Percentiles rank a stretch among this genome's conserved stretches.
phyloP scores from a whole-genome alignment of 2,888 invertebrate genomes.

The Andrena minutula region DNA sequence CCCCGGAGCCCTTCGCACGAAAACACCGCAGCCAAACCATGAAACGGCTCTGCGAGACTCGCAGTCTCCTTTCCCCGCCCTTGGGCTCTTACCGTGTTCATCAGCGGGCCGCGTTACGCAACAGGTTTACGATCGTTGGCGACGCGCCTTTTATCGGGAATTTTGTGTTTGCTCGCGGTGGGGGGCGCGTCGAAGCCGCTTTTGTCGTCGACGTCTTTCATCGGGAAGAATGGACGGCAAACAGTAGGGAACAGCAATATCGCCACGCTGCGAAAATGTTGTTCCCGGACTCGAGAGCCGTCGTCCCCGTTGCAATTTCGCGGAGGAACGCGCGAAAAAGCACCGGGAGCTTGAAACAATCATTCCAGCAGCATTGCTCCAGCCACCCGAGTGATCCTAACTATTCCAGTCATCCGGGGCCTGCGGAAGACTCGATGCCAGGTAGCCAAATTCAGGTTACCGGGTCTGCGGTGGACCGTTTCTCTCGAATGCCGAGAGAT shows the following conservation, averaged over 20 bases:
- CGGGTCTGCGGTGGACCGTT: slow-evolving; percentile 29
- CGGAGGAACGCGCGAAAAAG: background rate
- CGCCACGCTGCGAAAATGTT: slow-evolving; percentile 8
- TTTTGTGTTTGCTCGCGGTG: slow-evolving; percentile 28
- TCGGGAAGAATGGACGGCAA: slow-evolving; percentile 1
- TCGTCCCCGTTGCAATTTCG: background rate
- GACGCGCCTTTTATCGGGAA: slow-evolving; percentile 18
- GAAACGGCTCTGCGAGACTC: slow-evolving; percentile 23
- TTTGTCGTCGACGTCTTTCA: slow-evolving; percentile 16
- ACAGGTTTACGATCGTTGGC: slow-evolving; percentile 57
- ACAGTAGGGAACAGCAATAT: background rate
- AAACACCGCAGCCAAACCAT: slow-evolving; percentile 20
- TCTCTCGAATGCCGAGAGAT: slow-evolving; percentile 33
- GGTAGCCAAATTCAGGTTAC: slow-evolving; percentile 46
- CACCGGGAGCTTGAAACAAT: background rate
- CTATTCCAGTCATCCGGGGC: slow-evolving; percentile 30
- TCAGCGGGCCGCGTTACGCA: slow-evolving; percentile 44
- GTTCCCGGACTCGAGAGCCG: background rate
- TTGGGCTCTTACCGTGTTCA: slow-evolving; percentile 53
- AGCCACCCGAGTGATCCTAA: slow-evolving; percentile 13
- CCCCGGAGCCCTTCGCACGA: slow-evolving; percentile 33
- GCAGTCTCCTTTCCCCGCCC: slow-evolving; percentile 4
- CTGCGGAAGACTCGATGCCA: slow-evolving; percentile 28
- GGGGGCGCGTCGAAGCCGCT: background rate
- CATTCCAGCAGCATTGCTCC: slow-evolving; percentile 12